phyloP scores from a whole-genome alignment of 2,113 vertebrate genomes.

The Hiodon alosoides region DNA sequence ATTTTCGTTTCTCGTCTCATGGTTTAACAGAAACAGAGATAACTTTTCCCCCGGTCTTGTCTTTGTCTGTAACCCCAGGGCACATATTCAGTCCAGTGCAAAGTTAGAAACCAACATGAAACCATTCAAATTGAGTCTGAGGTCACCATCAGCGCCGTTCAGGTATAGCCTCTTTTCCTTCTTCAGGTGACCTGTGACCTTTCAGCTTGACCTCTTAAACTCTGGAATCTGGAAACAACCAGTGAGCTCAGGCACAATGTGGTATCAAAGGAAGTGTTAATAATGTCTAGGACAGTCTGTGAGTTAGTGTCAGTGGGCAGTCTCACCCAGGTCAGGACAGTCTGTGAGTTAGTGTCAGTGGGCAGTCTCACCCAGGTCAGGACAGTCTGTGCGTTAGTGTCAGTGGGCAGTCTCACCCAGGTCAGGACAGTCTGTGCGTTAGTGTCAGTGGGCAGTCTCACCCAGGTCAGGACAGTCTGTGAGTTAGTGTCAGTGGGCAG shows the following conservation, averaged over 20 bases:
- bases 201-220: too few species aligned
- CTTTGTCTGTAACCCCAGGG: neutral
- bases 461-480: too few species aligned
- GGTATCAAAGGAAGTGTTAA: neutral
- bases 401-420: too few species aligned
- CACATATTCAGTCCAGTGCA: constrained; percentile 21
- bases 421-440: neutral
- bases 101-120: constrained; percentile 18
- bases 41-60: constrained; percentile 6
- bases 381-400: too few species aligned
- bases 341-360: too few species aligned
- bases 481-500: too few species aligned
- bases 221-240: too few species aligned
- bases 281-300: neutral
- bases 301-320: neutral
- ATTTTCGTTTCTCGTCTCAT: neutral
- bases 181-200: neutral
- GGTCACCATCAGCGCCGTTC: constrained; percentile 18
- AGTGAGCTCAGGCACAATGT: too few species aligned
- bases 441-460: too few species aligned
- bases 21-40: neutral
- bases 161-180: constrained; percentile 24
- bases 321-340: too few species aligned
- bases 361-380: too few species aligned
- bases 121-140: constrained; percentile 17